Evolutionary conservation across 2,113 vertebrate genomes (phyloP).

Genomic region (Nymphicus hollandicus): DNA sequence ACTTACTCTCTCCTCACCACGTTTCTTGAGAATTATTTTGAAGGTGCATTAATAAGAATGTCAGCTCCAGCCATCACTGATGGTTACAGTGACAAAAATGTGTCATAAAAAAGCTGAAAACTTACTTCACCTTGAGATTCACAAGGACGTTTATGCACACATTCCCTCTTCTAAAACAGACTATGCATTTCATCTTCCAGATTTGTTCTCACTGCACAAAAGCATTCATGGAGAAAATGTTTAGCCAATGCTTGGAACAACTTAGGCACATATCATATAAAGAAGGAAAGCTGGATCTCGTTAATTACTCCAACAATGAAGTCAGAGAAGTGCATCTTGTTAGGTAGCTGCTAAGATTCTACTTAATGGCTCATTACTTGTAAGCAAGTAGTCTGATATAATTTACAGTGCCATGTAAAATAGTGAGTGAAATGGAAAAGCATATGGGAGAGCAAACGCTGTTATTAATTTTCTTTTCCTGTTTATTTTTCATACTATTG

Average conservation of each 20-base stretch:
- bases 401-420: not conserved
- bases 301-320: constrained; percentile 47
- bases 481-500: not conserved
- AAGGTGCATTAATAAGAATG: not conserved
- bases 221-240: not conserved
- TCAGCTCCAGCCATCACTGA: not conserved
- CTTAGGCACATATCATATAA: not conserved
- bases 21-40: constrained; percentile 33
- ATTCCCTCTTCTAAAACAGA: not conserved
- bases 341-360: constrained; percentile 34
- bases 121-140: not conserved
- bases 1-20: not conserved
- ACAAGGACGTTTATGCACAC: not conserved
- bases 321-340: constrained; percentile 27
- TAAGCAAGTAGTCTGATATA: not conserved
- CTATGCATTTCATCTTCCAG: not conserved
- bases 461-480: not conserved
- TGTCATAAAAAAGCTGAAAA: not conserved
- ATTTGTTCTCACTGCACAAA: not conserved
- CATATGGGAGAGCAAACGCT: not conserved
- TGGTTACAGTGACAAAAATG: not conserved
- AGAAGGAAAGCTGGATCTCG: not conserved
- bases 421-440: not conserved
- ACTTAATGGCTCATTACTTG: constrained; percentile 20
- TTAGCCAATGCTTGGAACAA: not conserved